phyloP scores from a whole-genome alignment of 1,140 invertebrate genomes.

The Temnothorax curvispinosus region DNA sequence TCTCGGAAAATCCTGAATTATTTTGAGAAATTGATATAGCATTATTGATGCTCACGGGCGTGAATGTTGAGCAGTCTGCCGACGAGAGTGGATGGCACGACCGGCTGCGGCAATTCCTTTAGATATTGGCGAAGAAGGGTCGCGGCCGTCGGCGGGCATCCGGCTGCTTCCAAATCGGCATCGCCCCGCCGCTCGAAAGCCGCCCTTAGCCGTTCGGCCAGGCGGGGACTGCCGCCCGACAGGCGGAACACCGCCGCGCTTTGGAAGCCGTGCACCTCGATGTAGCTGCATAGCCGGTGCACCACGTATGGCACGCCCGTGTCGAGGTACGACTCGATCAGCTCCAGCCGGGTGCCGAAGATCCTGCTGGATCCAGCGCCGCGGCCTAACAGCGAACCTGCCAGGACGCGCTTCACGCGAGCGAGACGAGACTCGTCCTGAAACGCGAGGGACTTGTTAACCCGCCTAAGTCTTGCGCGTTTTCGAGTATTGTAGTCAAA shows the following conservation, averaged over 20 bases:
- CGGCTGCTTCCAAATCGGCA: constrained; percentile 84
- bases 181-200: constrained; percentile 85
- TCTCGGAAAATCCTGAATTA: constrained; percentile 2
- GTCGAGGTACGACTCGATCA: constrained; percentile 80
- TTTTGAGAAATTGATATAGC: neutral
- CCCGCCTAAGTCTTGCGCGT: neutral
- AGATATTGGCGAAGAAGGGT: constrained; percentile 85
- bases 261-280: constrained; percentile 84
- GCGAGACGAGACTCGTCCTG: constrained; percentile 84
- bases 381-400: constrained; percentile 81
- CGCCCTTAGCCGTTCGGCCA: constrained; percentile 83
- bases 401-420: constrained; percentile 83
- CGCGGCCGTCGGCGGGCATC: constrained; percentile 84
- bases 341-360: constrained; percentile 82
- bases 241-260: constrained; percentile 83
- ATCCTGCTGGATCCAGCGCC: constrained; percentile 74
- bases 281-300: constrained; percentile 84
- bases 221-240: constrained; percentile 81
- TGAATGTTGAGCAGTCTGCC: constrained; percentile 82
- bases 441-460: constrained; percentile 8
- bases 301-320: constrained; percentile 84
- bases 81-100: constrained; percentile 82
- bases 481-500: neutral
- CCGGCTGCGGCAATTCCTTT: constrained; percentile 85
- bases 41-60: constrained; percentile 76